Percentiles rank a stretch among this genome's conserved stretches.
Evolutionary conservation across 2,888 invertebrate genomes (phyloP).

Genomic region (Bellardia bayeri): DNA sequence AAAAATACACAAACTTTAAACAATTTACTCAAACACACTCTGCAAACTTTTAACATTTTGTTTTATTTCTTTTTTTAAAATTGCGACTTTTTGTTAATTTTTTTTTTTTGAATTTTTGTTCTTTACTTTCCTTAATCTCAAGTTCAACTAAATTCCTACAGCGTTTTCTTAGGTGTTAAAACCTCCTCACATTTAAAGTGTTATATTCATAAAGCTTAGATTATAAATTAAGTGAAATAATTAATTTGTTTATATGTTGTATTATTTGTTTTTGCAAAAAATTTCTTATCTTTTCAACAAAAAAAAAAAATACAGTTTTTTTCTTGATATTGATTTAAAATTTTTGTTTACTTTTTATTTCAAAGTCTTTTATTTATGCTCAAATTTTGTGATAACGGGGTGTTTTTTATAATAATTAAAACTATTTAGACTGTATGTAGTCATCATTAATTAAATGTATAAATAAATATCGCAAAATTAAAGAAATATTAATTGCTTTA

Average conservation of each 20-base stretch:
- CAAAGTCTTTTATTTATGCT: conserved; percentile 6
- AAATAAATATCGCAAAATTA: conserved; percentile 14
- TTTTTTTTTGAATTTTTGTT: conserved; percentile 11
- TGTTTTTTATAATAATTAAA: conserved; percentile 12
- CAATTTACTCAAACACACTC: not conserved
- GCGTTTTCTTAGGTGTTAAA: conserved; percentile 8
- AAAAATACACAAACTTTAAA: conserved; percentile 19
- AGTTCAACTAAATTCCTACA: conserved; percentile 45
- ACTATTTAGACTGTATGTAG: conserved; percentile 38
- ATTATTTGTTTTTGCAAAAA: conserved; percentile 53
- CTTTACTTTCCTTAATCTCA: conserved; percentile 27
- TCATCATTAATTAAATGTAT: conserved; percentile 37
- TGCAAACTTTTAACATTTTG: conserved; percentile 35
- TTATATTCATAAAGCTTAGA: not conserved
- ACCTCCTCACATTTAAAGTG: not conserved
- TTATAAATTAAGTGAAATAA: conserved; percentile 24
- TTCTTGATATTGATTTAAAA: conserved; percentile 33
- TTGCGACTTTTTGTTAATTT: not conserved
- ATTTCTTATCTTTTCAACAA: conserved; percentile 44
- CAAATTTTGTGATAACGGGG: conserved; percentile 43
- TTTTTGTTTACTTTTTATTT: conserved; percentile 51
- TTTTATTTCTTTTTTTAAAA: not conserved
- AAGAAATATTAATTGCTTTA: too few species aligned
- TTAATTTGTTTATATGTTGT: conserved; percentile 27
- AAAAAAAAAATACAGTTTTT: not conserved